Evolutionary conservation across 2,888 invertebrate genomes (phyloP).

Genomic region (Hoplodrina blanda): DNA sequence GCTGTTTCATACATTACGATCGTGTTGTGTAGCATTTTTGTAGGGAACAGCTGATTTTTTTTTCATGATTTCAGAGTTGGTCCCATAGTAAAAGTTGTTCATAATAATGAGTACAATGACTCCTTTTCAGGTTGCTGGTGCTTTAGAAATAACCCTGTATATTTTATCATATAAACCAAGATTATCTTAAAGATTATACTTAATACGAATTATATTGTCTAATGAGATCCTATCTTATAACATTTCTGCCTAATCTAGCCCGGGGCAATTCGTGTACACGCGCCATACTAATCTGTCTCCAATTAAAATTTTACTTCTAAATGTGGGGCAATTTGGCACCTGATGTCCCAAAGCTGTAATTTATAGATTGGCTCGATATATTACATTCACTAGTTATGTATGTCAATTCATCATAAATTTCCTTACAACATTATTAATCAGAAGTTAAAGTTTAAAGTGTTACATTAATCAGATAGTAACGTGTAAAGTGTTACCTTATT

Average conservation of each 20-base stretch:
- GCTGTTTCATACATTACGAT: too few relatives aligned
- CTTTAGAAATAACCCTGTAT: too few relatives aligned
- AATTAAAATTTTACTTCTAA: conserved; percentile 47
- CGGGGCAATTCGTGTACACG: conserved; percentile 18
- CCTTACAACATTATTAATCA: conserved; percentile 62
- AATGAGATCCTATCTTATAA: conserved; percentile 22
- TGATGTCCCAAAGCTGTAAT: conserved; percentile 54
- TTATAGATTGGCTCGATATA: conserved; percentile 49
- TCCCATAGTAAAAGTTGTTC: too few relatives aligned
- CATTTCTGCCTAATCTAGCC: conserved; percentile 15
- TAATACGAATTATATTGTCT: conserved; percentile 10
- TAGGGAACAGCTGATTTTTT: too few relatives aligned
- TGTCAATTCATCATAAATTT: conserved; percentile 62
- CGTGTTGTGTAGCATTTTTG: too few relatives aligned
- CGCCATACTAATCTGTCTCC: conserved; percentile 22
- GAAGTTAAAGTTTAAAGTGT: conserved; percentile 35
- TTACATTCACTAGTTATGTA: conserved; percentile 56
- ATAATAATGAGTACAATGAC: too few relatives aligned
- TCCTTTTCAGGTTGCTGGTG: too few relatives aligned
- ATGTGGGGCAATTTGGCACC: conserved; percentile 51
- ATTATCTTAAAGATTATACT: conserved; percentile 26
- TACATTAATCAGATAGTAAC: conserved; percentile 50
- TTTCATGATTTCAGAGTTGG: too few relatives aligned
- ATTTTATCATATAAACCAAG: conserved; percentile 1
- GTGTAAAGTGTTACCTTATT: conserved; percentile 33